These are phyloP conservation scores for Ericerus pela DNA, from an alignment of 1,140 invertebrate genomes.

Conservation along the genomic window DNA sequence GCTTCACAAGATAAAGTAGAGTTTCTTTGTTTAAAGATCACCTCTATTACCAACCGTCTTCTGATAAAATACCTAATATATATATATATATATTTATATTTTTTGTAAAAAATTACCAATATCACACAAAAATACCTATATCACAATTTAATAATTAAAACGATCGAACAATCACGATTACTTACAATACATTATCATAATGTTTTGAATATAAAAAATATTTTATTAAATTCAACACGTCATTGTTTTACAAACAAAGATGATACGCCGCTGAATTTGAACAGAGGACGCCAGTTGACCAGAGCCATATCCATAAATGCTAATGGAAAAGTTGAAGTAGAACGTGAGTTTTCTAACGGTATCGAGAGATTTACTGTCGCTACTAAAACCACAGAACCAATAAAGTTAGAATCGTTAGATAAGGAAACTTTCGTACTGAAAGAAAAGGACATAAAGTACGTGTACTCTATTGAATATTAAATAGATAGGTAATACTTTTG, in stretches of 20 bases:
- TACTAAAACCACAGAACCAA: not conserved
- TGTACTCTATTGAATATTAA: not conserved
- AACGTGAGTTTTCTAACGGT: not conserved
- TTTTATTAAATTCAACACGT: not conserved
- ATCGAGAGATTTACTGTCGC: not conserved
- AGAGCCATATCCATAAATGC: not conserved
- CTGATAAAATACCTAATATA: no score
- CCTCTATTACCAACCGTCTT: no score
- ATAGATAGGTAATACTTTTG: not conserved
- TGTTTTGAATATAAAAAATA: not conserved
- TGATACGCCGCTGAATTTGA: not conserved
- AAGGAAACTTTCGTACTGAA: not conserved
- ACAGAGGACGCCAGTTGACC: not conserved
- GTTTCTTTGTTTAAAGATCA: no score
- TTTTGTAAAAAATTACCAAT: no score
- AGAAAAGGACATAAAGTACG: not conserved
- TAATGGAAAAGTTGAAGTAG: constrained; percentile 1
- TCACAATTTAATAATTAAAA: no score
- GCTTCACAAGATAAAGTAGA: no score
- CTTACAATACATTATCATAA: no score
- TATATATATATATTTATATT: no score
- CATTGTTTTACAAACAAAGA: not conserved
- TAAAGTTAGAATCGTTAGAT: not conserved
- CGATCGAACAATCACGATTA: no score
- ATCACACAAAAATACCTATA: no score